phyloP scores from a whole-genome alignment of 2,888 invertebrate species.

The Mylabris sibirica region DNA sequence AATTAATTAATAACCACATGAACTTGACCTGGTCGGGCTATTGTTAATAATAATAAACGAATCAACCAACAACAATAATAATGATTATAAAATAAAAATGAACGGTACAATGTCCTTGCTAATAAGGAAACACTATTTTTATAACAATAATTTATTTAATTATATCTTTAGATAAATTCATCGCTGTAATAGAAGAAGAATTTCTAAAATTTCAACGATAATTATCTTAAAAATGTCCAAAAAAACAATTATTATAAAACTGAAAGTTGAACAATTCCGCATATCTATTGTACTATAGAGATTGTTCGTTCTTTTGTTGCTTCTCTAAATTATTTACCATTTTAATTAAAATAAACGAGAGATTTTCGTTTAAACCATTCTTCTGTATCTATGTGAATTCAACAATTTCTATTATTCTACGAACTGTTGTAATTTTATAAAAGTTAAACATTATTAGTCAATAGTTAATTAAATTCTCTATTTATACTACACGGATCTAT shows the following conservation, averaged over 20 bases:
- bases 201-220: conserved; percentile 23
- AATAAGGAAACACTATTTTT: conserved; percentile 25
- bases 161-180: neutral
- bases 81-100: conserved; percentile 13
- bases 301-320: conserved; percentile 13
- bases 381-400: conserved; percentile 25
- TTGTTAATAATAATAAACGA: neutral
- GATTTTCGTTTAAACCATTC: neutral
- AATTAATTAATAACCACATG: conserved; percentile 28
- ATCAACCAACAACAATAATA: neutral
- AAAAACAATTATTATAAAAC: neutral
- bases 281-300: neutral
- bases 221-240: conserved; percentile 17
- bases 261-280: neutral
- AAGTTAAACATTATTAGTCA: conserved; percentile 28
- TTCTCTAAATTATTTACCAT: neutral
- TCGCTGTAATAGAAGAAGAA: neutral
- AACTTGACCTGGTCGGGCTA: conserved; percentile 26
- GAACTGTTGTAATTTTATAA: conserved; percentile 46
- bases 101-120: conserved; percentile 21
- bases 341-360: neutral
- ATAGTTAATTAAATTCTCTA: conserved; percentile 28
- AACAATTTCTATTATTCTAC: conserved; percentile 40
- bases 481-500: conserved; percentile 11
- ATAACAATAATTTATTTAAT: conserved; percentile 23